phyloP scores from a whole-genome alignment of 2,888 invertebrate genomes.

The Eurytoma adleriae region DNA sequence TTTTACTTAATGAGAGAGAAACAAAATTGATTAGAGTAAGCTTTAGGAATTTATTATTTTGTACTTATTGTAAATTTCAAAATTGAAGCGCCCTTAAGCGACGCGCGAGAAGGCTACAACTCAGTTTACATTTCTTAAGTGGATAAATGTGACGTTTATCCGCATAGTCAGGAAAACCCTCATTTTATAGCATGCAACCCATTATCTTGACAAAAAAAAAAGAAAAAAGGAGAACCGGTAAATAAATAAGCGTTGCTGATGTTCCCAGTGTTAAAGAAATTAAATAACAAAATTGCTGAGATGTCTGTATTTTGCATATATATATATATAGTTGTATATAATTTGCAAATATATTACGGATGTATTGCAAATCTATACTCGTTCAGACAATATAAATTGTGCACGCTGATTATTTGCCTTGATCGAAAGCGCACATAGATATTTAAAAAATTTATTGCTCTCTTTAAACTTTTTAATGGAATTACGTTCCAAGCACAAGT shows the following conservation, averaged over 20 bases:
- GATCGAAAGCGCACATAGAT: conserved; percentile 21
- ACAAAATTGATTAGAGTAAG: conserved; percentile 3
- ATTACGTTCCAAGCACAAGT: not conserved
- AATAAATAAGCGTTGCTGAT: conserved; percentile 5
- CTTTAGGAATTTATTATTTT: conserved; percentile 26
- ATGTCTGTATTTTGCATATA: conserved; percentile 50
- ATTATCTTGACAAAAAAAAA: conserved; percentile 16
- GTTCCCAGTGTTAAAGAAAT: conserved; percentile 18
- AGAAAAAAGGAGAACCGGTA: not conserved
- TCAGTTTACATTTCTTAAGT: conserved; percentile 25
- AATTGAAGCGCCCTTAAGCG: conserved; percentile 12
- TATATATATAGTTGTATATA: conserved; percentile 23
- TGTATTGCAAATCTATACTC: conserved; percentile 42
- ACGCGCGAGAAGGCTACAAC: conserved; percentile 23
- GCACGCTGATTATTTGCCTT: conserved; percentile 18
- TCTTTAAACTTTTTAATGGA: conserved; percentile 31
- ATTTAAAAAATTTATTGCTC: conserved; percentile 40
- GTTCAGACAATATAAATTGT: conserved; percentile 49
- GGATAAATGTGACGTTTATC: conserved; percentile 42
- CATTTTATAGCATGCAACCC: conserved; percentile 53
- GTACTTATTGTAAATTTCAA: conserved; percentile 54
- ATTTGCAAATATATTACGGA: conserved; percentile 19
- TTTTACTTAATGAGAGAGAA: conserved; percentile 18
- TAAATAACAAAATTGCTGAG: conserved; percentile 9
- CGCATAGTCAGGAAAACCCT: conserved; percentile 29